Evolutionary conservation across 2,797 vertebrate genomes (phyloP).

Genomic region (Takifugu ocellatus): DNA sequence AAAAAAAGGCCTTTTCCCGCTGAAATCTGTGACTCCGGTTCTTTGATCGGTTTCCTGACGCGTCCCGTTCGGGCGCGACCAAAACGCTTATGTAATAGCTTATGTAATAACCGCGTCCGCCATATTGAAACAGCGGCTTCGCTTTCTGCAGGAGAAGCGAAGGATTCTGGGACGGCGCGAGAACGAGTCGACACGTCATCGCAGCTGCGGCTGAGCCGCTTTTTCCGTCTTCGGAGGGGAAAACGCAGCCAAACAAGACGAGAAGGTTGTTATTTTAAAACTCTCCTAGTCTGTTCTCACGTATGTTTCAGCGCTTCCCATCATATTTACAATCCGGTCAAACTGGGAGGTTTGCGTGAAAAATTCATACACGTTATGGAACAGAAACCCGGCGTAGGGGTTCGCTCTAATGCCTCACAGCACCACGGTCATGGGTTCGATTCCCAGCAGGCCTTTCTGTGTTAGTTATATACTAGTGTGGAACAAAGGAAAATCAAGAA

Average conservation of each 20-base stretch:
- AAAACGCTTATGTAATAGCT: constrained; percentile 47
- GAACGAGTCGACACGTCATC: background rate
- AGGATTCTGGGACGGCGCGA: background rate
- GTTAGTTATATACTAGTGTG: too few species aligned
- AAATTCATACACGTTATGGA: too few species aligned
- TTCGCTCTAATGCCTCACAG: too few species aligned
- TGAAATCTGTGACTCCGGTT: constrained; percentile 38
- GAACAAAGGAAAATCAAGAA: too few species aligned
- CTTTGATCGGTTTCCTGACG: constrained; percentile 10
- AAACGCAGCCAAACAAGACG: constrained; percentile 10
- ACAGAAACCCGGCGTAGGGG: too few species aligned
- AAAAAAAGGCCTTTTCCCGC: background rate
- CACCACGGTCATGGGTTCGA: too few species aligned
- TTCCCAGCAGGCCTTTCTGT: too few species aligned
- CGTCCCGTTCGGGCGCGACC: constrained; percentile 22
- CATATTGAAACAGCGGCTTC: constrained; percentile 18
- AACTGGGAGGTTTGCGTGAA: constrained; percentile 1
- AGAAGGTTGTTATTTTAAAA: background rate
- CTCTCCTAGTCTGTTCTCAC: constrained; percentile 47
- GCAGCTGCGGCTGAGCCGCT: background rate
- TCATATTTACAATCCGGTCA: constrained; percentile 49
- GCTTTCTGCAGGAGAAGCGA: background rate
- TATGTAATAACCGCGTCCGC: constrained; percentile 34
- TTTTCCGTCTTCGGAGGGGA: background rate
- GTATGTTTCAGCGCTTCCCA: constrained; percentile 58